These are phyloP conservation scores for Melitaea cinxia DNA, from an alignment of 1,140 invertebrate genomes.

Conservation along the genomic window DNA sequence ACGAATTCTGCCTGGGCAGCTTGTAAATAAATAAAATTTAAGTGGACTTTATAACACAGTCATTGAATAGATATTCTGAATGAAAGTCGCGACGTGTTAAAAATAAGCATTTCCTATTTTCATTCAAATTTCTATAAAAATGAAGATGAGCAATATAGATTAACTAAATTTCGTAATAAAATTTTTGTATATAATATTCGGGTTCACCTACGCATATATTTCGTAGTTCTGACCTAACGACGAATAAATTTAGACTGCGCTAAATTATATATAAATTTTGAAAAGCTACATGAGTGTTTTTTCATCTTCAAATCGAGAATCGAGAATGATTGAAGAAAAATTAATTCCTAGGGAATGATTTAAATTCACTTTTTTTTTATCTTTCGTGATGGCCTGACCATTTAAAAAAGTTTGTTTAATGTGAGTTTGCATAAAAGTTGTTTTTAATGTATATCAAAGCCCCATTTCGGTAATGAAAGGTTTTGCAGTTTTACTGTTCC, in stretches of 20 bases:
- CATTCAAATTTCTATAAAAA: not conserved
- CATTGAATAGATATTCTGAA: not conserved
- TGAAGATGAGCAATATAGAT: conserved; percentile 11
- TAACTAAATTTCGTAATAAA: conserved; percentile 12
- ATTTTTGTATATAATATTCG: not conserved
- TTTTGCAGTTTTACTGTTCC: no score
- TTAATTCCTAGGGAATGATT: no score
- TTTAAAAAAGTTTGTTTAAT: no score
- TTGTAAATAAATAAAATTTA: not conserved
- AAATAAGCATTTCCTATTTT: not conserved
- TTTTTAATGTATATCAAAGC: no score
- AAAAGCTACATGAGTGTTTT: not conserved
- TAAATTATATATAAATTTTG: not conserved
- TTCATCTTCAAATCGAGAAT: not conserved
- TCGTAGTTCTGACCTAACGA: no score
- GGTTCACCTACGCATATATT: conserved; percentile 10
- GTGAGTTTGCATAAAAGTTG: no score
- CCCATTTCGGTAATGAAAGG: no score
- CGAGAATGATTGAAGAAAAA: no score
- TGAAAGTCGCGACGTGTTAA: not conserved
- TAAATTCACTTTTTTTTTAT: no score
- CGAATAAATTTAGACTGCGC: not conserved
- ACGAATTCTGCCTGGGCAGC: no score
- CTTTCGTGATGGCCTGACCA: no score
- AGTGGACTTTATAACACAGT: not conserved